Evolutionary conservation across 2,888 invertebrate species (phyloP).

Genomic region (Athripsodes cinereus): DNA sequence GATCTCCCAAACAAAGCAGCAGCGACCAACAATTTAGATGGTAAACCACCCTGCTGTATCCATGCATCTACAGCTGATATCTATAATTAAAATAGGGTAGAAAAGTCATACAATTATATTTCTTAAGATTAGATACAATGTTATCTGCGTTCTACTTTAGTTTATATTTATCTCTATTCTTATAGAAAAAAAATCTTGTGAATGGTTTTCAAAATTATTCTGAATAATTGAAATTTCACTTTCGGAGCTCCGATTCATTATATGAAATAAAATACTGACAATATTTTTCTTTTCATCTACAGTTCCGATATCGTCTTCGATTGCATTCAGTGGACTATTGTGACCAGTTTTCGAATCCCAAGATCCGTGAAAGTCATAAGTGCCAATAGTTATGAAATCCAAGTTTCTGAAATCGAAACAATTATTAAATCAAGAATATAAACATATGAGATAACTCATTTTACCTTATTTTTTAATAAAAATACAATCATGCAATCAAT

Average conservation of each 20-base stretch:
- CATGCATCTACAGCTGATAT: constrained; percentile 19
- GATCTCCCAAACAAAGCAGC: constrained; percentile 65
- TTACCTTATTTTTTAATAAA: too few relatives aligned
- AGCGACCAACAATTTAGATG: constrained; percentile 62
- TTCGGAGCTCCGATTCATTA: too few relatives aligned
- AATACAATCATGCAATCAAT: too few relatives aligned
- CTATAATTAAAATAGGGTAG: neutral
- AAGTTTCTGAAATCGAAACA: constrained; percentile 44
- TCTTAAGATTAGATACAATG: too few relatives aligned
- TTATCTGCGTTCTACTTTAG: too few relatives aligned
- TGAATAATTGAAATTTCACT: too few relatives aligned
- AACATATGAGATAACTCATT: too few relatives aligned
- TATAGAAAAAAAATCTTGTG: too few relatives aligned
- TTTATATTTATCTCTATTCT: too few relatives aligned
- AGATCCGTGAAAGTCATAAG: constrained; percentile 66
- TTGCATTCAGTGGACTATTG: constrained; percentile 58
- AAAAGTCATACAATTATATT: too few relatives aligned
- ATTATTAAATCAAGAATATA: too few relatives aligned
- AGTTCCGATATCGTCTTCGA: constrained; percentile 33
- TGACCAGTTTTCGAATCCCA: constrained; percentile 61
- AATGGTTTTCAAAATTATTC: too few relatives aligned
- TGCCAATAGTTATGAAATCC: constrained; percentile 65
- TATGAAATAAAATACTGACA: constrained; percentile 16
- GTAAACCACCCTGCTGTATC: constrained; percentile 42
- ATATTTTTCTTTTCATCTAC: constrained; percentile 11